Conservation (phyloP, 2,797 vertebrate species). For the Pteronotus mesoamericanus region DNA sequence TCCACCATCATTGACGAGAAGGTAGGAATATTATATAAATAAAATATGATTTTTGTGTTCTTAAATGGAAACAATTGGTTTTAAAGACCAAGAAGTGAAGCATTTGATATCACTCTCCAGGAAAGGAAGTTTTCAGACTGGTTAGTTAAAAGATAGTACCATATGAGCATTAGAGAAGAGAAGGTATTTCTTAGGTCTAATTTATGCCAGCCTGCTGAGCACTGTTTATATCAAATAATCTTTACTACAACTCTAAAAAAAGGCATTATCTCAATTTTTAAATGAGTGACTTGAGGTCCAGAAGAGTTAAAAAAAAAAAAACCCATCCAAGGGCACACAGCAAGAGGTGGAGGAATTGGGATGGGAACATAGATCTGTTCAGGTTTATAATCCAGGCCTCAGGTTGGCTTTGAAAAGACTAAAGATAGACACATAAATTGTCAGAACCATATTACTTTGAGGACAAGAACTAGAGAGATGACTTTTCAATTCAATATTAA, state of each 20-base stretch:
- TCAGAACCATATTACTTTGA: neutral
- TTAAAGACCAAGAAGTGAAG: neutral
- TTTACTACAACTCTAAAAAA: neutral
- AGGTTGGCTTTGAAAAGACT: neutral
- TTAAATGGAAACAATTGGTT: neutral
- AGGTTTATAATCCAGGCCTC: neutral
- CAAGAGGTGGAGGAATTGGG: neutral
- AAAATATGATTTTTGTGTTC: neutral
- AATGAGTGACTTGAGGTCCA: neutral
- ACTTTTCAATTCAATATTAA: conserved; percentile 1
- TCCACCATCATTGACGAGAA: neutral
- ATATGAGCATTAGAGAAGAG: neutral
- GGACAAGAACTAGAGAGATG: neutral
- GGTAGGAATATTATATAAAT: neutral
- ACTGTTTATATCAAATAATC: neutral
- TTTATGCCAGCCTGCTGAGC: neutral
- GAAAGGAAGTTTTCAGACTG: neutral
- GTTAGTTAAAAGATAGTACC: neutral
- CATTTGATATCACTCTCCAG: neutral
- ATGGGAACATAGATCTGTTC: neutral
- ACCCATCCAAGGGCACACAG: neutral
- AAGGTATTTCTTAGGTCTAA: neutral
- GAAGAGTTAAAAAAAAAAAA: neutral
- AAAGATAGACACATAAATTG: neutral
- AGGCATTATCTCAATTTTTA: neutral